Percentiles rank a stretch among this genome's conserved stretches.
These are phyloP conservation scores for Trichosurus vulpecula DNA, from an alignment of 2,797 vertebrate species.

Conservation along the genomic window DNA sequence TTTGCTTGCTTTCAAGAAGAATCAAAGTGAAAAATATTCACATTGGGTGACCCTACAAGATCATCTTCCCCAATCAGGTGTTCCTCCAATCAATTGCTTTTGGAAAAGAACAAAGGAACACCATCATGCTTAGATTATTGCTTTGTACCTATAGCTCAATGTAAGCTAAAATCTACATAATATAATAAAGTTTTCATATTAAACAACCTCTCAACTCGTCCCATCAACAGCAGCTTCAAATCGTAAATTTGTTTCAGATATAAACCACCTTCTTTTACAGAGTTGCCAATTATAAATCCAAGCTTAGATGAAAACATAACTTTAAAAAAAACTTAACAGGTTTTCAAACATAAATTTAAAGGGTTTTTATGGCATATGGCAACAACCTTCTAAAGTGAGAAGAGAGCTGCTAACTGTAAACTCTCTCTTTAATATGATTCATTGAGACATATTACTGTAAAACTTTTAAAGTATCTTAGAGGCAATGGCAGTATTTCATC, in stretches of 20 bases:
- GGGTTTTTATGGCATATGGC: slow-evolving; percentile 56
- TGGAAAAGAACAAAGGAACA: not conserved
- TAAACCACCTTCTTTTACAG: slow-evolving; percentile 55
- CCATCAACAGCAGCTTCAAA: slow-evolving; percentile 20
- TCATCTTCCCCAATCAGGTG: not conserved
- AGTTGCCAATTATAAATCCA: slow-evolving; percentile 61
- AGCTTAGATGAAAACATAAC: slow-evolving; percentile 57
- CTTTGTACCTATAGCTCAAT: not conserved
- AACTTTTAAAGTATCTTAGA: slow-evolving; percentile 14
- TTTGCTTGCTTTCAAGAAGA: not conserved
- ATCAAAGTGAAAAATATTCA: not conserved
- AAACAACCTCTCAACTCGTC: not conserved
- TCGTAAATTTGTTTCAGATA: slow-evolving; percentile 25
- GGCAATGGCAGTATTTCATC: slow-evolving; percentile 48
- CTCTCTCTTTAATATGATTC: not conserved
- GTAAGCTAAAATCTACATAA: not conserved
- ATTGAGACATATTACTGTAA: not conserved
- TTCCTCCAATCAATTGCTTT: not conserved
- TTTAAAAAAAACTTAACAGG: slow-evolving; percentile 61
- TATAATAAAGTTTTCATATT: not conserved
- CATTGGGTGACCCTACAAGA: not conserved
- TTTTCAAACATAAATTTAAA: slow-evolving; percentile 54
- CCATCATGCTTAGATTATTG: not conserved
- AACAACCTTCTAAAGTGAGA: not conserved
- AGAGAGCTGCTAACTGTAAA: not conserved